Percentiles rank a stretch among this genome's conserved stretches.
Evolutionary conservation across 2,113 vertebrate species (phyloP).

Genomic region (Pseudorhombus dupliciocellatus): DNA sequence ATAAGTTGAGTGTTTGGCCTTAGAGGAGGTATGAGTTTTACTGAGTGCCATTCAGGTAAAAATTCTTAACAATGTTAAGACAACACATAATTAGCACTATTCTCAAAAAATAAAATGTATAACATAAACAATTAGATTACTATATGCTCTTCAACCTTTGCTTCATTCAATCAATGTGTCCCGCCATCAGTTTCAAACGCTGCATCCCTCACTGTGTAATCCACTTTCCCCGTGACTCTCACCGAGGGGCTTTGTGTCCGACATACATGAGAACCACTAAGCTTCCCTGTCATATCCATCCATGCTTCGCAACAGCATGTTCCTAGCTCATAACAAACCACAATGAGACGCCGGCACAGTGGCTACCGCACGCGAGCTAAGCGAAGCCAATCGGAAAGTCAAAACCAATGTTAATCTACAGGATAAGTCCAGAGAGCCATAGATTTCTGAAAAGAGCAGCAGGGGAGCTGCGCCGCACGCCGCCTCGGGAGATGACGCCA

Average conservation of each 20-base stretch:
- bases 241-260: conserved; percentile 65
- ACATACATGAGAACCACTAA: conserved; percentile 25
- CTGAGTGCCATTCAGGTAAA: neutral
- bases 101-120: neutral
- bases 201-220: conserved; percentile 50
- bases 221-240: conserved; percentile 57
- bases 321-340: conserved; percentile 25
- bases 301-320: conserved; percentile 1
- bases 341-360: conserved; percentile 21
- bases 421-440: conserved; percentile 14
- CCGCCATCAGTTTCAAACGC: conserved; percentile 4
- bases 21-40: too few species aligned
- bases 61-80: neutral
- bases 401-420: conserved; percentile 42
- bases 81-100: neutral
- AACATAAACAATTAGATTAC: neutral
- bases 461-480: conserved; percentile 53
- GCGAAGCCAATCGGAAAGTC: conserved; percentile 18
- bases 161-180: conserved; percentile 10
- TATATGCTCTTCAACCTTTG: neutral
- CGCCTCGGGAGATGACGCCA: conserved; percentile 43
- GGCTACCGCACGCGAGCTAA: conserved; percentile 21
- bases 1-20: neutral
- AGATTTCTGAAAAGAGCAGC: conserved; percentile 66
- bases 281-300: conserved; percentile 9